These are phyloP conservation scores for Nicator chloris DNA, from an alignment of 2,113 vertebrate species.

Conservation along the genomic window DNA sequence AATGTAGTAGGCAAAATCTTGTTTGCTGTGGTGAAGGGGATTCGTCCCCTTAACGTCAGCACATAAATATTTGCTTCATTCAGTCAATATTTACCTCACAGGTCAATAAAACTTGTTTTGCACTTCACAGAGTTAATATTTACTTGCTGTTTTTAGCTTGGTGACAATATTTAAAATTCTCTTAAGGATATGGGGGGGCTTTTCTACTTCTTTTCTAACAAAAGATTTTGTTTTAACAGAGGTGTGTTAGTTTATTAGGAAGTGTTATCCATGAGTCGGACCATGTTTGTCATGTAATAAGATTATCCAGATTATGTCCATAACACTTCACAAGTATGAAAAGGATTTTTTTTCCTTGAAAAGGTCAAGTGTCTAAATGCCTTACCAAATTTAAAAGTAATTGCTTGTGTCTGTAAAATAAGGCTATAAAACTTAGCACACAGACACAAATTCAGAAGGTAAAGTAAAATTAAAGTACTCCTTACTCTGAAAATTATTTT, in stretches of 20 bases:
- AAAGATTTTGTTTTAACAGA: not conserved
- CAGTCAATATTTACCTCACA: conserved; percentile 39
- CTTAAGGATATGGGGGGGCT: not conserved
- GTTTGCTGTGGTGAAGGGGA: not conserved
- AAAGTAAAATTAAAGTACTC: not conserved
- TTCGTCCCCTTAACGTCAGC: conserved; percentile 1
- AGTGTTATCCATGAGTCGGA: not conserved
- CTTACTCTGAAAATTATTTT: not conserved
- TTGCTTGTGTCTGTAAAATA: not conserved
- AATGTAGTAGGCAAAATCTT: not conserved
- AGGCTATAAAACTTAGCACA: not conserved
- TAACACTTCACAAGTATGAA: not conserved
- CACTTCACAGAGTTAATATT: conserved; percentile 35
- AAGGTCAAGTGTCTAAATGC: not conserved
- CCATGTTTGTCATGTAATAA: not conserved
- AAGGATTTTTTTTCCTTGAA: not conserved
- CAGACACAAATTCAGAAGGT: not conserved
- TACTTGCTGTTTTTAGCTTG: conserved; percentile 13
- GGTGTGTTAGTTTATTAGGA: not conserved
- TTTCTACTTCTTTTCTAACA: not conserved
- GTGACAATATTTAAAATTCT: not conserved
- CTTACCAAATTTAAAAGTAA: not conserved
- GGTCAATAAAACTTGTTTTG: conserved; percentile 49
- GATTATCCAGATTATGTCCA: not conserved
- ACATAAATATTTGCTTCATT: conserved; percentile 33